A percentile compares a stretch with the other conserved stretches of the same genome.
Evolutionary conservation across 2,797 vertebrate genomes (phyloP).

Genomic region (Monodelphis domestica): DNA sequence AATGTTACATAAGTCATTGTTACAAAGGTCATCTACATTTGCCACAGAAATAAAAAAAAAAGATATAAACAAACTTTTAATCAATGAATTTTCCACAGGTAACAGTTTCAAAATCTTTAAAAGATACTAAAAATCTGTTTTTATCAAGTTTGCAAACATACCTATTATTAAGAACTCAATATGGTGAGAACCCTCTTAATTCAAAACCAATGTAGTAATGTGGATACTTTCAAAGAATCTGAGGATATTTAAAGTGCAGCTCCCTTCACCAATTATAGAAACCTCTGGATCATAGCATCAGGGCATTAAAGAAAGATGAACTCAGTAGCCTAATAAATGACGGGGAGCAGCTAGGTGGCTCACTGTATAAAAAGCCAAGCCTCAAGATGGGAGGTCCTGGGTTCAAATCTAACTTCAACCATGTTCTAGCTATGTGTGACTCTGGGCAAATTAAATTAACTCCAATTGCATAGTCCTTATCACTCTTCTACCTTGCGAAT

Average conservation of each 20-base stretch:
- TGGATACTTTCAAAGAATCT: constrained; percentile 18
- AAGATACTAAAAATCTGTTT: constrained; percentile 50
- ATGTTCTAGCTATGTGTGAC: too few species aligned
- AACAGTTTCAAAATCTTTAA: not conserved
- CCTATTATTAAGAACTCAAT: constrained; percentile 49
- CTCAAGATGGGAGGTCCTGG: too few species aligned
- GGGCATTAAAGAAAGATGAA: not conserved
- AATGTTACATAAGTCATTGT: constrained; percentile 46
- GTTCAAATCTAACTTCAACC: too few species aligned
- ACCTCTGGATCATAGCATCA: not conserved
- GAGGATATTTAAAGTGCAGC: constrained; percentile 9
- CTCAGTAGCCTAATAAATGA: not conserved
- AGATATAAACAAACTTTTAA: constrained; percentile 38
- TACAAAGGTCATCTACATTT: constrained; percentile 30
- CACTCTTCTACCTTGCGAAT: constrained; percentile 15
- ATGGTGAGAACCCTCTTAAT: constrained; percentile 28
- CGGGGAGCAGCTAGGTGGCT: too few species aligned
- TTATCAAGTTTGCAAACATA: constrained; percentile 48
- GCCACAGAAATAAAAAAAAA: constrained; percentile 38
- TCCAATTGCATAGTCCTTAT: too few species aligned
- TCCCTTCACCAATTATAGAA: constrained; percentile 4
- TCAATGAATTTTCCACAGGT: constrained; percentile 6
- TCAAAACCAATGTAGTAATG: constrained; percentile 17
- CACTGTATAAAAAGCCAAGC: constrained; percentile 27
- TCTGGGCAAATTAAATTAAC: constrained; percentile 13